phyloP scores from a whole-genome alignment of 1,140 invertebrate species.

The Drosophila athabasca region DNA sequence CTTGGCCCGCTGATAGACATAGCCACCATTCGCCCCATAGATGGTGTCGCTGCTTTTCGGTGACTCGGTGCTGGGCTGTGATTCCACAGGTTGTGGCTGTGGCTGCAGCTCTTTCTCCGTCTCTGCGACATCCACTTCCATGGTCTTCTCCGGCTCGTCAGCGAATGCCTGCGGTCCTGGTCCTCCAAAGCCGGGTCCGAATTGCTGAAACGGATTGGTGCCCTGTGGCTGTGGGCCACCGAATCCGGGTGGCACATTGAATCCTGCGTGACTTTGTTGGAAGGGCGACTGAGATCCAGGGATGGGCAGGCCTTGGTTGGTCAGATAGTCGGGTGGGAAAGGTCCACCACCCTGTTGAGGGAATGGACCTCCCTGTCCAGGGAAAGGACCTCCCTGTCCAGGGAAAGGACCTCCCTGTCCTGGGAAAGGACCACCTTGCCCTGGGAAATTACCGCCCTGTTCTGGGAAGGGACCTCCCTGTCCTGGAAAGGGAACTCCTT shows the following conservation, averaged over 20 bases:
- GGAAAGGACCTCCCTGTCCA: neutral
- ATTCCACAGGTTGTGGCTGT: neutral
- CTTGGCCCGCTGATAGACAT: conserved; percentile 65
- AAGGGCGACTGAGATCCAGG: conserved; percentile 34
- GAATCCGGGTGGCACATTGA: conserved; percentile 51
- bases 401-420: neutral
- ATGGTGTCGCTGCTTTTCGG: conserved; percentile 52
- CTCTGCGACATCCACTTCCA: neutral
- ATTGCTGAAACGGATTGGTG: conserved; percentile 51
- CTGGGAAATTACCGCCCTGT: neutral
- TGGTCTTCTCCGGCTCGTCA: conserved; percentile 16
- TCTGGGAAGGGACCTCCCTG: neutral
- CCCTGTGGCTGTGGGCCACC: conserved; percentile 36
- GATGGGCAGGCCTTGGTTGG: conserved; percentile 49
- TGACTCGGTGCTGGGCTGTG: conserved; percentile 30
- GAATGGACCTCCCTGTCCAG: neutral
- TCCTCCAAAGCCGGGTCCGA: conserved; percentile 48
- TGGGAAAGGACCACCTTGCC: neutral
- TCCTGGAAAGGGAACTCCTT: neutral
- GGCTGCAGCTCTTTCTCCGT: neutral
- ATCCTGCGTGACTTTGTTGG: conserved; percentile 31
- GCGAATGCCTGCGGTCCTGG: conserved; percentile 16
- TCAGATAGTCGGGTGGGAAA: conserved; percentile 52
- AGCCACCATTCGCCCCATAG: conserved; percentile 76
- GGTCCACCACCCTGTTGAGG: neutral